Conservation (phyloP, 53 echinoderm and acorn worm genomes). For the Mesocentrotus franciscanus region DNA sequence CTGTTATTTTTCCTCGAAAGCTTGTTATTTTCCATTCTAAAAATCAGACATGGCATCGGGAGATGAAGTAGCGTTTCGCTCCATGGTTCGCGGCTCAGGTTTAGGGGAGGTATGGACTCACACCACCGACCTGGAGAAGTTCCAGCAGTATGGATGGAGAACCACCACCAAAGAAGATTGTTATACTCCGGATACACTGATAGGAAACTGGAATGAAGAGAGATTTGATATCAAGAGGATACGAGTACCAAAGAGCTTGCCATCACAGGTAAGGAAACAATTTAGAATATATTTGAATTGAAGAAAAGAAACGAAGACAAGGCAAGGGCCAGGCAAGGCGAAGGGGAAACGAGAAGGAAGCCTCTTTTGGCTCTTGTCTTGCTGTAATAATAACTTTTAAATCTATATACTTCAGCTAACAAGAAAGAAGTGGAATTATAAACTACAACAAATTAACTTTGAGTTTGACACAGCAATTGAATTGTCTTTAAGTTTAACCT, state of each 20-base stretch:
- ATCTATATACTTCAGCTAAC: too few species aligned
- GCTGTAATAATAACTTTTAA: too few species aligned
- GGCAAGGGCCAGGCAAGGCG: too few species aligned
- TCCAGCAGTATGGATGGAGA: conserved; percentile 96
- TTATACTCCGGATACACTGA: conserved; percentile 86
- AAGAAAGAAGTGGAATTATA: too few species aligned
- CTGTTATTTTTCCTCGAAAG: too few species aligned
- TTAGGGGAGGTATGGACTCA: conserved; percentile 95
- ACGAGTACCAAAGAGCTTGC: conserved; percentile 87
- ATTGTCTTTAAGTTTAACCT: too few species aligned
- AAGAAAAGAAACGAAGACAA: background rate
- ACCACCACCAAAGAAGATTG: conserved; percentile 95
- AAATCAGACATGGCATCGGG: conserved; percentile 48
- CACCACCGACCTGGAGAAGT: conserved; percentile 86
- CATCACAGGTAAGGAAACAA: conserved; percentile 83
- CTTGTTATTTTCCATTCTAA: background rate
- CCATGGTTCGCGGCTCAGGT: conserved; percentile 93
- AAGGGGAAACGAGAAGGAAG: background rate
- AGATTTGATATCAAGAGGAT: conserved; percentile 90
- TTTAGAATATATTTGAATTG: background rate
- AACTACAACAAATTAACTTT: too few species aligned
- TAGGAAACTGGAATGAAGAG: conserved; percentile 98
- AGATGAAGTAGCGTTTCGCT: conserved; percentile 94
- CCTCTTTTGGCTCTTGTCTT: too few species aligned
- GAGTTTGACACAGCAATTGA: too few species aligned